phyloP scores from a whole-genome alignment of 2,888 invertebrate species.

The Pseudanteris insignis region DNA sequence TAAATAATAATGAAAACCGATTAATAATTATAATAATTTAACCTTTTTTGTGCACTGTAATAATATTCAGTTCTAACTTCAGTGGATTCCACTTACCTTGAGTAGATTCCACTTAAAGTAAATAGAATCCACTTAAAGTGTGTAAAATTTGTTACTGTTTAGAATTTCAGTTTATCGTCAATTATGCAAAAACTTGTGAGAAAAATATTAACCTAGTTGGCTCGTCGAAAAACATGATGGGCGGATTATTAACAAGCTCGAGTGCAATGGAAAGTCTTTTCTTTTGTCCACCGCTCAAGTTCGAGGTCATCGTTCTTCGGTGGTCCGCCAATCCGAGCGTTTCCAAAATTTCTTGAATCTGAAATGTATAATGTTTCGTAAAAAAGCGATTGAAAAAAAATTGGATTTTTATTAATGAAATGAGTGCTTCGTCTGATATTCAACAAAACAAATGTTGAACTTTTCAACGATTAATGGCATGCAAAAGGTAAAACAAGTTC shows the following conservation, averaged over 20 bases:
- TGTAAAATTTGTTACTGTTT: too few species aligned
- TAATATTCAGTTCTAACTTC: too few species aligned
- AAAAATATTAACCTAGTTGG: slow-evolving; percentile 80
- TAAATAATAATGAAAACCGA: background rate
- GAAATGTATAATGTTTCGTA: too few species aligned
- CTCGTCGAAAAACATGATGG: slow-evolving; percentile 98
- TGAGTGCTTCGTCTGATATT: background rate
- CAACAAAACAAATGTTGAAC: background rate
- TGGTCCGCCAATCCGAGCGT: slow-evolving; percentile 88
- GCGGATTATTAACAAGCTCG: slow-evolving; percentile 95
- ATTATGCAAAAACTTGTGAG: too few species aligned
- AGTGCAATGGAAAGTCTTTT: slow-evolving; percentile 93
- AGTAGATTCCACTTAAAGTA: too few species aligned
- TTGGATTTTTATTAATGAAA: background rate
- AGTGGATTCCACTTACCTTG: too few species aligned
- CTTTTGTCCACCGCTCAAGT: slow-evolving; percentile 94
- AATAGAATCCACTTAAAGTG: too few species aligned
- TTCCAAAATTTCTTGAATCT: slow-evolving; percentile 93
- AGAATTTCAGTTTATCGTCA: too few species aligned
- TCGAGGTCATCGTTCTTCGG: slow-evolving; percentile 87
- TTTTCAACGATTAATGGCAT: slow-evolving; percentile 1
- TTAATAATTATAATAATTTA: background rate
- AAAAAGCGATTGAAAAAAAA: too few species aligned
- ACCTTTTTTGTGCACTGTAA: background rate
- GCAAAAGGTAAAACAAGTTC: slow-evolving; percentile 50